These are phyloP conservation scores for Onychostruthus taczanowskii DNA, from an alignment of 2,113 vertebrate genomes.

Conservation along the genomic window DNA sequence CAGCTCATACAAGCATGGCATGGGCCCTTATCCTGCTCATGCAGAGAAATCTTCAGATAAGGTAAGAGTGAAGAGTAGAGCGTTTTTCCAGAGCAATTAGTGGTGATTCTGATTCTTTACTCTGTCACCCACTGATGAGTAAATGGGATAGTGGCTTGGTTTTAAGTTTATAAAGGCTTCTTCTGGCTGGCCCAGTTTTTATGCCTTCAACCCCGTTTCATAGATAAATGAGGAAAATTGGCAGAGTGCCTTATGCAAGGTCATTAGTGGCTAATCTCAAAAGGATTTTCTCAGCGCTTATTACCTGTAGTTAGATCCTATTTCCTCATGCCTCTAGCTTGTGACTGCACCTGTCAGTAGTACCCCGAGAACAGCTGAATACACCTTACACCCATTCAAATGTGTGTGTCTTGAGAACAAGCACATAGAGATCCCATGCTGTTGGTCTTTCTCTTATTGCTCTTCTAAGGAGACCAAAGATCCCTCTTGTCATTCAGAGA, in stretches of 20 bases:
- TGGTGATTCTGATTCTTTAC: neutral
- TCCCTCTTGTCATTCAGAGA: neutral
- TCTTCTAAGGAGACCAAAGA: neutral
- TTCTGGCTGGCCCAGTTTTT: neutral
- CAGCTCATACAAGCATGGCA: conserved; percentile 36
- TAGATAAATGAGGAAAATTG: neutral
- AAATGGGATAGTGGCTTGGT: neutral
- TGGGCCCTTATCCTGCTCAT: neutral
- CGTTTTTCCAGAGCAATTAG: neutral
- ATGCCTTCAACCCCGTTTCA: neutral
- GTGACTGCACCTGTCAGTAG: neutral
- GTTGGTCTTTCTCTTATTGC: neutral
- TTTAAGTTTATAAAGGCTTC: neutral
- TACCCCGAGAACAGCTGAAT: neutral
- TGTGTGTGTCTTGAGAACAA: neutral
- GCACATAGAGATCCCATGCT: rapidly evolving
- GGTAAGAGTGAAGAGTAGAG: conserved; percentile 43
- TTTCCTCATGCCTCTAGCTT: neutral
- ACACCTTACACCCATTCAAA: neutral
- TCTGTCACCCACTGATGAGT: neutral
- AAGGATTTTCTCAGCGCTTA: neutral
- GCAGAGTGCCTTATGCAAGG: neutral
- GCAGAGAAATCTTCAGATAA: conserved; percentile 48
- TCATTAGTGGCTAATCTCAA: neutral
- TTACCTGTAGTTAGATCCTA: neutral